Evolutionary conservation across 2,113 vertebrate species (phyloP), one percentile per base, ranked within the genome.

Genomic region (Microcebus tavaratra): DNA sequence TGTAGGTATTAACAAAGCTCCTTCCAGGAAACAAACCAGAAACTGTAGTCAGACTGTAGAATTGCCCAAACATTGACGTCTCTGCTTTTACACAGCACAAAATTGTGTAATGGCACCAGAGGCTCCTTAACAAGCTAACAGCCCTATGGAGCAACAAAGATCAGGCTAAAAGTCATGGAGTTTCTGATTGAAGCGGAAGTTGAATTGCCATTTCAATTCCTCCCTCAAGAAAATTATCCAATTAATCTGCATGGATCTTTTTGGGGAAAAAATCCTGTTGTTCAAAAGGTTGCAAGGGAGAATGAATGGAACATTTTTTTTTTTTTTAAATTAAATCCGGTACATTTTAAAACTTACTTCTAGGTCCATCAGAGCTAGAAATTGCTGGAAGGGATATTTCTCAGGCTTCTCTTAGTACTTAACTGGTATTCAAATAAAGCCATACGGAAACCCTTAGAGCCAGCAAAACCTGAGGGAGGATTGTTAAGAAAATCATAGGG

Each of bases 21-120:
- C 88, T 97, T 97, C 86, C 86, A 82, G 63, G 68, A 97, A 94
- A 79, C 86, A 95, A 94, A 88, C 55, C 53, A 97, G 63, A 95
- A 96, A 83, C 73, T 79, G 36, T 70, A 82, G 67, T 88, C 29
- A 29, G 76, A 73, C 14, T 90, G 31, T 81, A 85, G 95, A 94
- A 94, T 84, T 96, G 68, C 68, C 91, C 96, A 95, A 82, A 97
- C 89, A 90, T 76, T 73, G 42, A 36, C 25, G 45, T 95, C 59
- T 45, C 67, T 91, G 36, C 83, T 96, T 96, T 96, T 76, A 92
- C 85, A 88, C 36, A 91, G 91, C 67, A 96, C 81, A 93, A 95
- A 96, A 96, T 78, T 95, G 55, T 88, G 27, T 86, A 97, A 95
- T 80, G 31, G 67, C 82, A 83, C 42, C 72, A 88, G 53, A 82